Conservation (phyloP, 1,140 invertebrate genomes). For the Drosophila dunni region DNA sequence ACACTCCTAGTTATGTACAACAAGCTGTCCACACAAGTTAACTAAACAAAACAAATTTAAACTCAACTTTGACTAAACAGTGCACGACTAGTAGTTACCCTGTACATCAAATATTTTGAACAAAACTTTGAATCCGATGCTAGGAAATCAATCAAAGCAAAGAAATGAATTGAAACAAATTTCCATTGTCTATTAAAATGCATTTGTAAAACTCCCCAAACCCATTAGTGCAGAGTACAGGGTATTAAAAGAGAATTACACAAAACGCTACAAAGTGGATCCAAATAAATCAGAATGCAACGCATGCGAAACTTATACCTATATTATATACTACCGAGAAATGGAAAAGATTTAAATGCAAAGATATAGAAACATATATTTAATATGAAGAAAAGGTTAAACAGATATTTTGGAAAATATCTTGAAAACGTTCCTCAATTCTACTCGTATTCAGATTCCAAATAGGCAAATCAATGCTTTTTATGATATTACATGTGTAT, state of each 20-base stretch:
- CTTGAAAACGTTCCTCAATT: conserved; percentile 32
- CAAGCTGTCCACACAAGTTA: conserved; percentile 38
- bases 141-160: background rate
- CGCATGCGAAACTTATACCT: conserved; percentile 11
- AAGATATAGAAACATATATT: conserved; percentile 26
- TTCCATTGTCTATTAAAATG: conserved; percentile 1
- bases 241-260: background rate
- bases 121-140: background rate
- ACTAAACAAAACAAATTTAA: conserved; percentile 14
- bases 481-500: background rate
- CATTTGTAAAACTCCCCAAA: background rate
- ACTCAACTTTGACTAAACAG: conserved; percentile 9
- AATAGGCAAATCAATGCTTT: conserved; percentile 14
- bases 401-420: conserved; percentile 17
- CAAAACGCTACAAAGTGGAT: conserved; percentile 21
- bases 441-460: conserved; percentile 20
- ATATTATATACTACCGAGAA: conserved; percentile 33
- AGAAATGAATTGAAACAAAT: background rate
- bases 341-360: conserved; percentile 31
- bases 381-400: conserved; percentile 18
- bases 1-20: conserved; percentile 22
- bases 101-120: background rate
- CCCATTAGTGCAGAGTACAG: background rate
- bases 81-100: conserved; percentile 11
- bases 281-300: conserved; percentile 14